Evolutionary conservation across 2,113 vertebrate species (phyloP).

Genomic region (Thunnus thynnus): DNA sequence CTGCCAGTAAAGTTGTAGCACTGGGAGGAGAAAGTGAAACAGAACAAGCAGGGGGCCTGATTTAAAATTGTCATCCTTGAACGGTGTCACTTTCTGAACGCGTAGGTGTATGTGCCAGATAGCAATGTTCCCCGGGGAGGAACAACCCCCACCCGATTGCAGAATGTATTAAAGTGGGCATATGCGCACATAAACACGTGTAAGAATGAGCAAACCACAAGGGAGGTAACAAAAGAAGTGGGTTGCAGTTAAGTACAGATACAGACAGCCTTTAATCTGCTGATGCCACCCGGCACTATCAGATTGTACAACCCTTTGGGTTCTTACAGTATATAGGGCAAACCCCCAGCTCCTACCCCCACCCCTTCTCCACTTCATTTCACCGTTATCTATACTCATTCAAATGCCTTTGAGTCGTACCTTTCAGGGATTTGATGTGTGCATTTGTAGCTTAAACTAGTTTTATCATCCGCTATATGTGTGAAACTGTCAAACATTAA

Average conservation of each 20-base stretch:
- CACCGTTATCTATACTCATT: constrained; percentile 18
- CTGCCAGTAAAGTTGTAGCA: constrained; percentile 13
- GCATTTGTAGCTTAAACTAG: background rate
- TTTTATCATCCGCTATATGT: background rate
- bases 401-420: constrained; percentile 21
- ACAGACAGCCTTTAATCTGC: constrained; percentile 62
- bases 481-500: background rate
- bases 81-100: constrained; percentile 16
- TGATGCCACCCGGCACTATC: constrained; percentile 44
- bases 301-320: constrained; percentile 45
- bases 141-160: constrained; percentile 18
- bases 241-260: constrained; percentile 55
- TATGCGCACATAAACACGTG: constrained; percentile 17
- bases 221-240: constrained; percentile 50
- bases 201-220: constrained; percentile 38
- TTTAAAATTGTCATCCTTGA: constrained; percentile 62
- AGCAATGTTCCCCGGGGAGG: constrained; percentile 27
- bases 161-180: constrained; percentile 51
- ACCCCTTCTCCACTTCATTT: background rate
- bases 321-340: constrained; percentile 55
- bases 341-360: constrained; percentile 15
- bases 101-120: constrained; percentile 27
- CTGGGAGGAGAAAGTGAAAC: constrained; percentile 15
- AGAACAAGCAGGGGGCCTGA: constrained; percentile 23
- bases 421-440: constrained; percentile 17